These are phyloP conservation scores for Protobothrops mucrosquamatus DNA, from an alignment of 2,113 vertebrate species.

Conservation along the genomic window DNA sequence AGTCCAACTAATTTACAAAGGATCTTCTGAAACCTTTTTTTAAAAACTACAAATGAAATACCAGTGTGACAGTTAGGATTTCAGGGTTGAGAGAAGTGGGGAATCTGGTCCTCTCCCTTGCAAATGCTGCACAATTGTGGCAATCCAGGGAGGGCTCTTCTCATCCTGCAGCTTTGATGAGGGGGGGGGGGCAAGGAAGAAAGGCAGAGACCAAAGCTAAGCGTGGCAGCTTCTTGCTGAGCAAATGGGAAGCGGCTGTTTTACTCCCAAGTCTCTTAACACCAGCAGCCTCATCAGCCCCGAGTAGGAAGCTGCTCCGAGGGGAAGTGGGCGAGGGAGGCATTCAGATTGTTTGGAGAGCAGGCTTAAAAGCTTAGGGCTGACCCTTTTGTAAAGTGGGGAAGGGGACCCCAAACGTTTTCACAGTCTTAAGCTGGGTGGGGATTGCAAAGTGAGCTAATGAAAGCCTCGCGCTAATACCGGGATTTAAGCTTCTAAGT, in stretches of 20 bases:
- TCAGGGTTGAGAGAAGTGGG: neutral
- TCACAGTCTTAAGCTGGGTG: conserved; percentile 29
- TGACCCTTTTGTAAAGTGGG: conserved; percentile 36
- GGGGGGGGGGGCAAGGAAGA: conserved; percentile 39
- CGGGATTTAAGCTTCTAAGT: conserved; percentile 52
- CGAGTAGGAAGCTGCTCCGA: conserved; percentile 18
- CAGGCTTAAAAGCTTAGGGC: conserved; percentile 52
- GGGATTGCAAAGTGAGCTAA: conserved; percentile 43
- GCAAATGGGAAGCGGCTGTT: conserved; percentile 46
- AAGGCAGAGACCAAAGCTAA: conserved; percentile 24
- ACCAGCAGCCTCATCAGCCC: conserved; percentile 50
- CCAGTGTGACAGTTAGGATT: neutral
- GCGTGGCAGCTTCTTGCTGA: conserved; percentile 24
- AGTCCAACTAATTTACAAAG: neutral
- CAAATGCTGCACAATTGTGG: accelerated
- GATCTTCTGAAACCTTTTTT: neutral
- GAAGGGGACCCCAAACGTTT: conserved; percentile 18
- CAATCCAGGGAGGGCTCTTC: neutral
- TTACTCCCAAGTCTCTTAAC: conserved; percentile 48
- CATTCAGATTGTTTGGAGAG: conserved; percentile 37
- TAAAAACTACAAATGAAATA: neutral
- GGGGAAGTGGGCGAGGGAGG: conserved; percentile 24
- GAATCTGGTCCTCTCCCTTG: too few species aligned
- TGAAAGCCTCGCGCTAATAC: conserved; percentile 50
- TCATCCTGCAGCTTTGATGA: conserved; percentile 11